Base-by-base conservation (phyloP, 2,888 invertebrate genomes). In the Platypus cylindrus region DNA sequence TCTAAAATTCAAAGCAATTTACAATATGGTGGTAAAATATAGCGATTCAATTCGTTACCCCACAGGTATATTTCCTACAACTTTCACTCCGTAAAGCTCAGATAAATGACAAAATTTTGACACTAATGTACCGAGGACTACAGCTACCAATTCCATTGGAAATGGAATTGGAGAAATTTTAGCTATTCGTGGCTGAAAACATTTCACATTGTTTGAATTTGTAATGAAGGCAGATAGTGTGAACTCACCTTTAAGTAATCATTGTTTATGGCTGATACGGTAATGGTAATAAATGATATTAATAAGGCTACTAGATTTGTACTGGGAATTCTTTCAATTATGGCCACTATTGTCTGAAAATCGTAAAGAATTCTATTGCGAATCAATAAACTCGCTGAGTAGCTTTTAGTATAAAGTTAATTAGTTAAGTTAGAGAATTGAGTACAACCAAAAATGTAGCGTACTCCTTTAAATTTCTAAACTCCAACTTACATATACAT, bases 81-180 rank as follows among this genome's bases (percentile, higher is more conserved):
- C 63, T 36, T 55, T 49, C 2, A 84, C 68, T 23, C 60, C 54
- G 52, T 69, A 67, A 7, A 43, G 53, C 9, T 63, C 58, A 9
- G 67, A 48, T 22, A 84, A 62, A 28, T 71, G 50, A 26, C 65
- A 61, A 42, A 66, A 67, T 45, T 66, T 68, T 3, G 83, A 81
- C 5, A 73, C 63, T 9, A 78, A 48, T 2, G 82, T 80, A 37
- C 78, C 78, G 17, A 68, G 59, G 13, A 78, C 63, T 2, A 85
- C 79, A 15, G 74, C 73, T 25, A 84, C 66, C 17, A 86, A 62
- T 54, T 86, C 85, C 30, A 78, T 75, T 1, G 85, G 84, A 27
- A 85, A 57, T 1, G 84, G 84, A 51, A 82, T 69, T 29, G 67
- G 65, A 32, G 72, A 70, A 41, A 59, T 67, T 53, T 74, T 75